Conservation (phyloP, 2,113 vertebrate genomes). For the Tragulus kanchil region DNA sequence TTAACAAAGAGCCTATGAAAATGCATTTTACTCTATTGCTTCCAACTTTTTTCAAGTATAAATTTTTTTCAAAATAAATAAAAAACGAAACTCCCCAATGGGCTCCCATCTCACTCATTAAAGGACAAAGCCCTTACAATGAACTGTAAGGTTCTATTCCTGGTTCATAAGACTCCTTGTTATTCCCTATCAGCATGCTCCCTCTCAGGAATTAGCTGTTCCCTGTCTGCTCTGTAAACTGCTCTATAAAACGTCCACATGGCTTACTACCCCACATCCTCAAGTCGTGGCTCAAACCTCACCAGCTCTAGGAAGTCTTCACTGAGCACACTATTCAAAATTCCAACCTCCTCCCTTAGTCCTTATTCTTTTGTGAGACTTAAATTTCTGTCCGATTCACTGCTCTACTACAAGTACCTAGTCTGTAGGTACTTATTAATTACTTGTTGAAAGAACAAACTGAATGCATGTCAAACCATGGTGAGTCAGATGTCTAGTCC, state of each 20-base stretch:
- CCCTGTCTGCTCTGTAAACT: neutral
- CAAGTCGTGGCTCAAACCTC: neutral
- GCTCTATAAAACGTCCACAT: neutral
- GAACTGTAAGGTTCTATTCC: neutral
- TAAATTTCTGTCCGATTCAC: neutral
- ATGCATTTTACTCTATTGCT: neutral
- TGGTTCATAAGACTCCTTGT: neutral
- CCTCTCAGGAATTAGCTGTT: neutral
- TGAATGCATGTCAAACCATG: neutral
- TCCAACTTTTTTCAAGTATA: neutral
- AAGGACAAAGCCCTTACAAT: neutral
- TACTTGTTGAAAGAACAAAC: neutral
- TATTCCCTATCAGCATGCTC: neutral
- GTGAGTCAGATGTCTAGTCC: neutral
- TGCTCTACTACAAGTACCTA: neutral
- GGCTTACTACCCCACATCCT: slow-evolving; percentile 24
- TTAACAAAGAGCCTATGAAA: neutral
- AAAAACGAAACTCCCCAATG: neutral
- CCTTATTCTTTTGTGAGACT: neutral
- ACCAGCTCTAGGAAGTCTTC: neutral
- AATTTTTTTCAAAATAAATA: slow-evolving; percentile 46
- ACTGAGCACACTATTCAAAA: neutral
- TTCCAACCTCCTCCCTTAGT: neutral
- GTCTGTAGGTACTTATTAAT: neutral
- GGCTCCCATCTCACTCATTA: neutral